A percentile compares a stretch with the other conserved stretches of the same genome.
phyloP scores from a whole-genome alignment of 2,113 vertebrate species.

The Takifugu bimaculatus region DNA sequence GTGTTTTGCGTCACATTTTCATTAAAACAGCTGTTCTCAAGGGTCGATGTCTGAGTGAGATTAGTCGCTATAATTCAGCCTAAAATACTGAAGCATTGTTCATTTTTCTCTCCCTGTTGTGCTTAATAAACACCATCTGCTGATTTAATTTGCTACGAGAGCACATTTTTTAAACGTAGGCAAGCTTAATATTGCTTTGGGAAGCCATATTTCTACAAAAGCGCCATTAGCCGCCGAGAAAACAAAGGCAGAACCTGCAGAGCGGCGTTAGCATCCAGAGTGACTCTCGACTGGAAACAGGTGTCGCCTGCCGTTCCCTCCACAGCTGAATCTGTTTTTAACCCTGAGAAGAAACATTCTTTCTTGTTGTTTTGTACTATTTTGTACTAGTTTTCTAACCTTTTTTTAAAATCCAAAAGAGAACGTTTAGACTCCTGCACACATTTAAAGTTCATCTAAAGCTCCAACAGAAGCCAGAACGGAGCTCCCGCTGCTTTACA shows the following conservation, averaged over 20 bases:
- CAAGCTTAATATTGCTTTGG: neutral
- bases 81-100: neutral
- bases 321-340: neutral
- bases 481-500: no score
- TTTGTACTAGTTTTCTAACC: no score
- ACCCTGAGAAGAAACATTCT: neutral
- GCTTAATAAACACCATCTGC: slow-evolving; percentile 1
- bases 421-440: slow-evolving; percentile 28
- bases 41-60: neutral
- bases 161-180: neutral
- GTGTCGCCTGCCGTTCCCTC: slow-evolving; percentile 6
- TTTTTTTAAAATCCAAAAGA: slow-evolving; percentile 44
- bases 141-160: slow-evolving; percentile 9
- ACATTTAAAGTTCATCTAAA: slow-evolving; percentile 51
- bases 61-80: neutral
- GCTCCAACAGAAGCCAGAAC: slow-evolving; percentile 32
- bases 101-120: neutral
- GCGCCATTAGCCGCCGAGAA: slow-evolving; percentile 10
- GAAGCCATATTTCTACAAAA: slow-evolving; percentile 18
- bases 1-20: neutral
- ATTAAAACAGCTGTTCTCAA: neutral
- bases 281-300: slow-evolving; percentile 2
- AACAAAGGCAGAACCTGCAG: neutral
- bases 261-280: neutral
- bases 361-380: no score